phyloP scores from a whole-genome alignment of 2,888 invertebrate species.

The Caradrina kadenii region DNA sequence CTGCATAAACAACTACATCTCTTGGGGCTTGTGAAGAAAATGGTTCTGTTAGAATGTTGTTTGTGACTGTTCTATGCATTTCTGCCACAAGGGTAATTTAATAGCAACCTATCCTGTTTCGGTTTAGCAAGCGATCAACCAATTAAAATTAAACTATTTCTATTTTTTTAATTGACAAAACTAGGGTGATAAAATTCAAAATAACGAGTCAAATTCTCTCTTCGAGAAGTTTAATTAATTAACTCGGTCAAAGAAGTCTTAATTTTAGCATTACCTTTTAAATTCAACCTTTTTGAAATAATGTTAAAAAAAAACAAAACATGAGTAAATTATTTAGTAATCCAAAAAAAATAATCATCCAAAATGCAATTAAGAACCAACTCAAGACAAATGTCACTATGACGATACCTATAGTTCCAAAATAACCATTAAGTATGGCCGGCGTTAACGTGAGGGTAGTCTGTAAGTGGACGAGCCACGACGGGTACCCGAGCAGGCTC shows the following conservation, averaged over 20 bases:
- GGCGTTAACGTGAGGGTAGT: slow-evolving; percentile 76
- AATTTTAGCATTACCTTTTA: too few relatives aligned
- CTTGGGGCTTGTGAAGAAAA: slow-evolving; percentile 53
- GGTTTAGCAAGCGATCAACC: too few relatives aligned
- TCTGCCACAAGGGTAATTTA: too few relatives aligned
- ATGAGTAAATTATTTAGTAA: neutral
- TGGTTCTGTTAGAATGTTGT: slow-evolving; percentile 25
- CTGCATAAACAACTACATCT: slow-evolving; percentile 83
- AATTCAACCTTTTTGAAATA: too few relatives aligned
- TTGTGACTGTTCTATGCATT: neutral
- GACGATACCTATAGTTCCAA: slow-evolving; percentile 65
- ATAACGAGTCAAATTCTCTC: too few relatives aligned
- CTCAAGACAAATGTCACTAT: slow-evolving; percentile 47
- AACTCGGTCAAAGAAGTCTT: too few relatives aligned
- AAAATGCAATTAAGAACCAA: slow-evolving; percentile 49
- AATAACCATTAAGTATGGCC: slow-evolving; percentile 79
- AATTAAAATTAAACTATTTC: too few relatives aligned
- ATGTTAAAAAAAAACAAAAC: too few relatives aligned
- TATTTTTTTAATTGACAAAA: too few relatives aligned
- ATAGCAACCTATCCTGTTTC: too few relatives aligned
- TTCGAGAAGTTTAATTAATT: too few relatives aligned
- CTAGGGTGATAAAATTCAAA: too few relatives aligned
- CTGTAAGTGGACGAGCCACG: slow-evolving; percentile 64
- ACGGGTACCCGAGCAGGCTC: slow-evolving; percentile 66
- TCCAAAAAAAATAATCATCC: neutral